phyloP scores from a whole-genome alignment of 92 coral and sea anemone genomes.

The Scolanthus callimorphus region DNA sequence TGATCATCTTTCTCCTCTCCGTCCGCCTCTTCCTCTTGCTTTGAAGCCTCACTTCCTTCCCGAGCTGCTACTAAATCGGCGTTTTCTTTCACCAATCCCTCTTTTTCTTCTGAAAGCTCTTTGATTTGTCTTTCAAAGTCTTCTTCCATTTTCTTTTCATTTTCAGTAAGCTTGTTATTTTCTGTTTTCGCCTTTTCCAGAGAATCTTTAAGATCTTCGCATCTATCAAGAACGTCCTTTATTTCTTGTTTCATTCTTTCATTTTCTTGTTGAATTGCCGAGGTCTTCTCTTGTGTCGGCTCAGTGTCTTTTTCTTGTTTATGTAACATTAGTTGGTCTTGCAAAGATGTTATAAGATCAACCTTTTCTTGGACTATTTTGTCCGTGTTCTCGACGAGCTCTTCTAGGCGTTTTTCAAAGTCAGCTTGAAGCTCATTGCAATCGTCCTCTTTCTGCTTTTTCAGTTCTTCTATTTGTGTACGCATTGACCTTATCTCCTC shows the following conservation, averaged over 20 bases:
- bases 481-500: too few relatives aligned
- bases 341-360: neutral
- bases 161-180: neutral
- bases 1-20: neutral
- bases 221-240: too few relatives aligned
- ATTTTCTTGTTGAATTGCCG: too few relatives aligned
- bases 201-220: neutral
- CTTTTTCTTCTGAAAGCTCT: too few relatives aligned
- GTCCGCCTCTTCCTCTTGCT: neutral
- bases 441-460: conserved; percentile 27
- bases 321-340: too few relatives aligned
- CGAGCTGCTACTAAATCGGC: too few relatives aligned
- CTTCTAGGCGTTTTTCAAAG: conserved; percentile 4
- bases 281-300: neutral
- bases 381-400: neutral
- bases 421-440: conserved; percentile 16
- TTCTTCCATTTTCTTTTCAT: too few relatives aligned
- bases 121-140: too few relatives aligned
- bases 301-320: neutral
- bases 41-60: neutral
- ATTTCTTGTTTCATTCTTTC: neutral
- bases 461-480: conserved; percentile 29
- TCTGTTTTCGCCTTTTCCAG: neutral
- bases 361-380: neutral
- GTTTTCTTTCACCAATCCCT: neutral